Conservation (phyloP, 2,797 vertebrate species). For the Danio kyathit region DNA sequence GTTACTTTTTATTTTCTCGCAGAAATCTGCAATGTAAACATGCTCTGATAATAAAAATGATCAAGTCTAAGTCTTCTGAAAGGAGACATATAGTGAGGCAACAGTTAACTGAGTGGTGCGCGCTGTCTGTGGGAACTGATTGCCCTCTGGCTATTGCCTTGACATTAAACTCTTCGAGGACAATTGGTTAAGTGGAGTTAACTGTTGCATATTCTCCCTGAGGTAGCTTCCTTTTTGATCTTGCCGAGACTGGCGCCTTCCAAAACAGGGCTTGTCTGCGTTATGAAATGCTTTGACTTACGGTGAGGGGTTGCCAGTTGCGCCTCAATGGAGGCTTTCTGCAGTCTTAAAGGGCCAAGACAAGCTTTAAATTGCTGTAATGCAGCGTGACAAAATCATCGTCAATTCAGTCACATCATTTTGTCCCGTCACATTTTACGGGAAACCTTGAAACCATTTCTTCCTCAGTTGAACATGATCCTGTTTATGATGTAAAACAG, state of each 20-base stretch:
- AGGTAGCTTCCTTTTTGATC: slow-evolving; percentile 86
- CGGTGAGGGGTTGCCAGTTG: slow-evolving; percentile 70
- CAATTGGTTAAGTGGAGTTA: slow-evolving; percentile 85
- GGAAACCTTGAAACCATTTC: background rate
- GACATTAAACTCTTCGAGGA: slow-evolving; percentile 73
- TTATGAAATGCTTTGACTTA: slow-evolving; percentile 74
- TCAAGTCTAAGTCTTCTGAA: slow-evolving; percentile 28
- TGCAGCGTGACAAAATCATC: slow-evolving; percentile 66
- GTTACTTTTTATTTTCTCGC: background rate
- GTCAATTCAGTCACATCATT: slow-evolving; percentile 58
- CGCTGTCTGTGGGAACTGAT: slow-evolving; percentile 61
- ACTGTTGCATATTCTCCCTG: slow-evolving; percentile 81
- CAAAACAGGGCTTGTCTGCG: slow-evolving; percentile 75
- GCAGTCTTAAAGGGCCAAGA: slow-evolving; percentile 66
- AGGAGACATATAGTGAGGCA: slow-evolving; percentile 53
- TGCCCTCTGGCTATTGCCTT: slow-evolving; percentile 63
- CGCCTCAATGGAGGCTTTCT: slow-evolving; percentile 67
- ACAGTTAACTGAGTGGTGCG: slow-evolving; percentile 57
- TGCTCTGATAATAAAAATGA: slow-evolving; percentile 22
- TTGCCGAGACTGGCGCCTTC: slow-evolving; percentile 86
- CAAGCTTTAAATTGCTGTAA: slow-evolving; percentile 67
- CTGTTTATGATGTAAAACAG: background rate
- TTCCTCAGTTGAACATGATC: background rate
- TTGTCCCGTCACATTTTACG: slow-evolving; percentile 12
- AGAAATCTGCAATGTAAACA: slow-evolving; percentile 6